Base-by-base conservation (phyloP, 2,113 vertebrate genomes). In the Triplophysa rosa region DNA sequence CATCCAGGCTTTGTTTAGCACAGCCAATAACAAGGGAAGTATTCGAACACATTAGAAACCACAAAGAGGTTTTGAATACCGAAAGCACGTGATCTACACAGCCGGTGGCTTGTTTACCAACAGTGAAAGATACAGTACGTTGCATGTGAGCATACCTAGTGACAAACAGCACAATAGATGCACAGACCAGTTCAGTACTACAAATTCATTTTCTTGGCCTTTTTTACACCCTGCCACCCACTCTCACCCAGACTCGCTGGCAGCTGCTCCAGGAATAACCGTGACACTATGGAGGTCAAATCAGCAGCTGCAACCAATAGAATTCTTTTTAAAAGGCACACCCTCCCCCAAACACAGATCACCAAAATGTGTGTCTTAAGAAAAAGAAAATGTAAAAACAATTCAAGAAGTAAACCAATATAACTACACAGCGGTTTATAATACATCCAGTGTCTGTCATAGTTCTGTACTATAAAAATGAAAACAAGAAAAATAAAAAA, bases 241-340 rank as follows among this genome's bases (percentile, higher is more conserved):
- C 42, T 37, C 40, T 40, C 37, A 65, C 26, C 66, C 9, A 68
- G 21, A 73, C 24, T 78, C 40, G 49, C 37, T 80, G 59, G 21
- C 83, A 80, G 78, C 78, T 83, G 78, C 17, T 76, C 33, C 42
- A 29, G 69, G 69, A 78, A 64, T 61, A 21, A 54, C 40, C 47
- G 24, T 72, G 52, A 76, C 69, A 24, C 24, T 64, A 23, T 8
- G 40, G 14, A n/a, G 74, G 78, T 83, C 78, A 85, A 62, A 52
- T 54, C 13, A 78, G 78, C 74, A 83, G 68, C 74, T 81, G 84
- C 72, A 49, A 49, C 16, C 59, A 63, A 10, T 24, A 21, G 58
- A 26, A 61, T 71, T 70, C 40, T 58, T 67, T 52, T 9, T 3
- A 17, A 14, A 52, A 12, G 7, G 33, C 33, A 23, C 59, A 49